Conservation (phyloP, 2,113 vertebrate species). For the Pygathrix nemaeus region DNA sequence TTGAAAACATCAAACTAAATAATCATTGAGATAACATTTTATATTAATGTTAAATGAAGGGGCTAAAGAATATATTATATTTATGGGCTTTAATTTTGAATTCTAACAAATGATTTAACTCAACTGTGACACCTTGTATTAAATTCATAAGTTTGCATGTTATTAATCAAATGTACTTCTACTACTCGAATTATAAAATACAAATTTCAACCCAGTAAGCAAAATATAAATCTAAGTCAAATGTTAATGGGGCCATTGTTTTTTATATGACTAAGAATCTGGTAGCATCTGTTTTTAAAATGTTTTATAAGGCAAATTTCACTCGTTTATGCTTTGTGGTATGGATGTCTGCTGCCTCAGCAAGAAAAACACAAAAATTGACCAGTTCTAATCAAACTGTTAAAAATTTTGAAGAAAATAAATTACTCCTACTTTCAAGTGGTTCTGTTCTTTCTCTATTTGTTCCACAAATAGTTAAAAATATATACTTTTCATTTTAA, state of each 20-base stretch:
- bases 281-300: slow-evolving; percentile 13
- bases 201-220: not conserved
- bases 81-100: not conserved
- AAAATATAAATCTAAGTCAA: slow-evolving; percentile 1
- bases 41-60: not conserved
- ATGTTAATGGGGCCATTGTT: not conserved
- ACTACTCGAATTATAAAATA: not conserved
- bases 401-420: not conserved
- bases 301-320: not conserved
- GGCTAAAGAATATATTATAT: not conserved
- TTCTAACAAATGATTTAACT: not conserved
- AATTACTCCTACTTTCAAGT: not conserved
- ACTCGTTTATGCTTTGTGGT: not conserved
- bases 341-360: not conserved
- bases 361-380: not conserved
- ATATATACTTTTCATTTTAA: not conserved
- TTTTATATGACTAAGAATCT: not conserved
- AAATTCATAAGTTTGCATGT: not conserved
- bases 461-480: not conserved
- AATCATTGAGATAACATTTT: not conserved
- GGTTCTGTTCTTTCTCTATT: not conserved
- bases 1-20: not conserved
- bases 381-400: not conserved
- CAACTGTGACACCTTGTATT: not conserved
- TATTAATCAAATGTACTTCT: slow-evolving; percentile 19